Base-by-base conservation (phyloP, 2,113 vertebrate genomes). In the Strix uralensis region DNA sequence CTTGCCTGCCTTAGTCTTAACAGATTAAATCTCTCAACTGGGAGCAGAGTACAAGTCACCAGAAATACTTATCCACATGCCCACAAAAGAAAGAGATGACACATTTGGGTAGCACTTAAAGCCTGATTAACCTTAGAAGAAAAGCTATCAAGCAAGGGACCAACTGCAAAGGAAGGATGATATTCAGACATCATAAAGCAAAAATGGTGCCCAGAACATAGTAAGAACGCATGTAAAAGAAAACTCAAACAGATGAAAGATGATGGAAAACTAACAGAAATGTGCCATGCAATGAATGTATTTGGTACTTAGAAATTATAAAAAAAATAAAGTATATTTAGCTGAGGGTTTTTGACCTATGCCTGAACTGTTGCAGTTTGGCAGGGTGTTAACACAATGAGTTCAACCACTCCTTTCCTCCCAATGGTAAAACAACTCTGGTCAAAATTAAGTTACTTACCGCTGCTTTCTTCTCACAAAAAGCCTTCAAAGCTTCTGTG, bases 391-490 rank as follows among this genome's bases (percentile, higher is more conserved):
- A 73, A 66, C 9, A 67, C 21, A 70, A 3, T 25, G 57, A 86
- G 22, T 74, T 90, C 57, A 86, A 52, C 13, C 21, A 58, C 38
- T 62, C 20, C 51, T 58, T 57, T 69, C 17, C 14, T 65, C 49
- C 11, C 54, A 59, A 1, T 10, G 20, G n/a, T 29, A 71, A 66
- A 58, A 81, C 9, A 79, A 3, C 5, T 82, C 66, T 38, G 16
- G 32, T 36, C n/a, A 79, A 80, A 58, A 40, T 32, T 13, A 47
- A 49, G 27, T 80, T 77, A 96, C 96, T 97, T 91, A 97, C 96
- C 78, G 88, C 81, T 81, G 92, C 92, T 84, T 91, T 95, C 71
- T 86, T 97, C 88, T 95, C 90, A 96, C 97, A 97, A 86, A 97
- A 97, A 26, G 78, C 69, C 59, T 92, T 97, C 67, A 97, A 89